A percentile compares a stretch with the other conserved stretches of the same genome.
phyloP scores from a whole-genome alignment of 2,797 vertebrate species.

The Acipenser ruthenus region DNA sequence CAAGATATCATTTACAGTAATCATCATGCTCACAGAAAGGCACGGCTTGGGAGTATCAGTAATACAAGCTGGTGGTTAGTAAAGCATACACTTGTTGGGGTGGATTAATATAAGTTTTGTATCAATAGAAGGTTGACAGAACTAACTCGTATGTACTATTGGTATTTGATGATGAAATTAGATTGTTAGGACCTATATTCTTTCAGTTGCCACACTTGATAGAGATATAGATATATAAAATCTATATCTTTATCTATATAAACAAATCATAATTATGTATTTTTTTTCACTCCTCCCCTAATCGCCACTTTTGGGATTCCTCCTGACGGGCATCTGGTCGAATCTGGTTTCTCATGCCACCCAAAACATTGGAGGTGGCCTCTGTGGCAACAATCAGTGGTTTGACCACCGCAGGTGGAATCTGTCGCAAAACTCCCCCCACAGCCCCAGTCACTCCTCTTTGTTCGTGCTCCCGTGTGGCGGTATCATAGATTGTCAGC shows the following conservation, averaged over 20 bases:
- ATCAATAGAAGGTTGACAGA: too few species aligned
- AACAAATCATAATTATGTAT: too few species aligned
- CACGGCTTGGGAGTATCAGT: constrained; percentile 49
- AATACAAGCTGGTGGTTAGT: constrained; percentile 24
- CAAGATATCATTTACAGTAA: constrained; percentile 26
- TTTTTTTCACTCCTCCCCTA: constrained; percentile 65
- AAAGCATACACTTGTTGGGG: constrained; percentile 28
- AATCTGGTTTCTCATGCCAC: constrained; percentile 97
- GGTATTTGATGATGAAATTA: too few species aligned
- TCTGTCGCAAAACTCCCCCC: constrained; percentile 90
- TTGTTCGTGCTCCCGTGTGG: constrained; percentile 92
- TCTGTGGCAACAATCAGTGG: constrained; percentile 94
- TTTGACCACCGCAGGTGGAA: constrained; percentile 89
- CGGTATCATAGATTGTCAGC: constrained; percentile 91
- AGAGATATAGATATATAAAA: too few species aligned
- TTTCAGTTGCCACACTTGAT: too few species aligned
- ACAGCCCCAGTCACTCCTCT: constrained; percentile 92
- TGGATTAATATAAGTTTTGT: too few species aligned
- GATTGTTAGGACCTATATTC: too few species aligned
- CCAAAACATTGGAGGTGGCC: constrained; percentile 90
- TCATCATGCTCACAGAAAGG: constrained; percentile 50
- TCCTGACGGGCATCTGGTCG: constrained; percentile 92
- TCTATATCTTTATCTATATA: too few species aligned
- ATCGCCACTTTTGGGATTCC: constrained; percentile 95
- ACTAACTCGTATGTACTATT: too few species aligned